Base-by-base conservation (phyloP, 2,113 vertebrate genomes). In the Forbesichthys agassizii region DNA sequence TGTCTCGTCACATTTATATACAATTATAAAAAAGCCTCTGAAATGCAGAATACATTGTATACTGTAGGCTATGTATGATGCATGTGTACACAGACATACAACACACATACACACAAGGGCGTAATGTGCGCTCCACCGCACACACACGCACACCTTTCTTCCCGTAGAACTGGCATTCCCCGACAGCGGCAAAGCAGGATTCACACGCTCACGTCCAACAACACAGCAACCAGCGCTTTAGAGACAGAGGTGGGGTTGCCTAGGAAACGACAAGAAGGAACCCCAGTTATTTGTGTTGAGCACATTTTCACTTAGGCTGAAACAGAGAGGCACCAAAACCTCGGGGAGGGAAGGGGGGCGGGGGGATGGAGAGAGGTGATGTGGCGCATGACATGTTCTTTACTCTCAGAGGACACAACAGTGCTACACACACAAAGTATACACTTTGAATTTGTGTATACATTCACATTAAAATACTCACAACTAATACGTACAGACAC, bases 281-380 rank as follows among this genome's bases (percentile, higher is more conserved):
- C 86, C 85, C 85, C 83, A 71, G 86, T 88, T 91, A 86, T 89
- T 91, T 89, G 86, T 88, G 88, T 88, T 83, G 82, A 87, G 89
- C 84, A 81, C 88, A 88, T 88, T 90, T 87, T 90, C 85, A 88
- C 89, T 91, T 87, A 75, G 84, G 74, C 77, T 84, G 85, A 88
- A 89, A 88, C 81, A 75, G 83, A 86, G 84, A 85, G 81, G 74
- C 78, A 27, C 55, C 55, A 88, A 88, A 86, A 70, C 79, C 74
- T 79, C 68, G 77, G 80, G 87, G 85, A 85, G 75, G 51, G 61
- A 68, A 69, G 88, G 84, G 81, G 89, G 52, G 48, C 16, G 33
- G 46, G 6, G 33, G 48, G 53, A 57, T 33, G 11, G 51, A 46
- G 59, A 49, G 62, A 64, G 27, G 84, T 87, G 87, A 89, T 88